Conservation (phyloP, 2,113 vertebrate genomes). For the Atractosteus spatula region DNA sequence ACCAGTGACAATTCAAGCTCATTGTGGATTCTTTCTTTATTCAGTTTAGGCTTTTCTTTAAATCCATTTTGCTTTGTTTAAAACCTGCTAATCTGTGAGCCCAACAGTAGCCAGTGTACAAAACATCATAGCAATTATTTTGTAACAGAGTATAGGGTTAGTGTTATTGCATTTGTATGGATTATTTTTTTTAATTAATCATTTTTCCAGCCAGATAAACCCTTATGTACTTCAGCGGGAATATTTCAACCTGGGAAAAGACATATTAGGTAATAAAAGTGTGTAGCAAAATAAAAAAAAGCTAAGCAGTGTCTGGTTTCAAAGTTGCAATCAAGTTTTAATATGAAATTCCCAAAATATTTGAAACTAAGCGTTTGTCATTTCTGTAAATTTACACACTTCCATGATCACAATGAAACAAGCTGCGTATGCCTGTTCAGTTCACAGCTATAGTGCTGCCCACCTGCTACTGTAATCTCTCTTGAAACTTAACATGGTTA, state of each 20-base stretch:
- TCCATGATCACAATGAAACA: constrained; percentile 11
- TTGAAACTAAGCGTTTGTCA: background rate
- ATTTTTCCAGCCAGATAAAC: too few species aligned
- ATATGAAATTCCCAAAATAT: constrained; percentile 9
- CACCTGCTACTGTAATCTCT: too few species aligned
- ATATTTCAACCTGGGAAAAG: too few species aligned
- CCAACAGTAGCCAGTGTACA: background rate
- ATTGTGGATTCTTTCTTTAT: background rate
- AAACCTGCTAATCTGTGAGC: background rate
- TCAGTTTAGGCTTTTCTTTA: background rate
- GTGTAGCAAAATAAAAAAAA: constrained; percentile 3
- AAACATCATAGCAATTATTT: background rate
- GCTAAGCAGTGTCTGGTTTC: constrained; percentile 7
- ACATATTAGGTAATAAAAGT: background rate
- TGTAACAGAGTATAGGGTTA: background rate
- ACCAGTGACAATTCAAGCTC: constrained; percentile 15
- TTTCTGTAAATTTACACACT: constrained; percentile 3
- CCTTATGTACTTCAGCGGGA: too few species aligned
- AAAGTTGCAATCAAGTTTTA: constrained; percentile 9
- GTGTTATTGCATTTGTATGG: too few species aligned
- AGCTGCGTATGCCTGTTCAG: background rate
- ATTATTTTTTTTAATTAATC: too few species aligned
- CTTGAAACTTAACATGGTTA: too few species aligned
- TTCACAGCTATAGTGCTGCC: too few species aligned
- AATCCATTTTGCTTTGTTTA: constrained; percentile 4